Base-by-base conservation (phyloP, 1,140 invertebrate species). In the Ceratina australensis region DNA sequence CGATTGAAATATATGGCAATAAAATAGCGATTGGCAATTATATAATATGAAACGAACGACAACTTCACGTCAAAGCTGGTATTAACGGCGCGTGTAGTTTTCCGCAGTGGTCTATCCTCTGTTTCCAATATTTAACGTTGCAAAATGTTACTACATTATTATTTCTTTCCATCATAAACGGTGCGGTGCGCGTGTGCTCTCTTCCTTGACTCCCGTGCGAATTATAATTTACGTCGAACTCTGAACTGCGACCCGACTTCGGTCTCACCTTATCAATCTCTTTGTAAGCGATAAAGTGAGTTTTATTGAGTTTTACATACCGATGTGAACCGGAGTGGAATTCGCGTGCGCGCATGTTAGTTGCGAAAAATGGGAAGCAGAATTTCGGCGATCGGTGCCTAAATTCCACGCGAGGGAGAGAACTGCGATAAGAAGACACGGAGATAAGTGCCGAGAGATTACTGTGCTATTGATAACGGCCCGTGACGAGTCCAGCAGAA, bases 391-490 rank as follows among this genome's bases (percentile, higher is more conserved):
- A 54, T 74, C n/a, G 63, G 50, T 33, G 57, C 49, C 16, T 33
- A 64, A 42, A 42, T 42, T 57, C 22, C 28, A 72, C n/a, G 50
- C 26, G 42, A 33, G 24, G 15, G 16, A 26, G 54, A 42, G 16
- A 63, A 20, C 49, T 20, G 22, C 18, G 60, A 74, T 18, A 64
- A 18, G 65, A 15, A 72, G 52, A 49, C 47, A 67, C n/a, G 3
- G n/a, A 66, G 77, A 76, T 76, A 71, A 73, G 47, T 65, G 64
- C 15, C 28, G 50, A 68, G 57, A 15, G 52, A 57, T 52, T 20
- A 63, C 60, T 65, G 49, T 49, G 28, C 61, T 57, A 26, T 59
- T 80, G 57, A 77, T 81, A 78, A 72, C 52, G 52, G 1, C 69
- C 82, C 54, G 69, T 63, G 60, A 65, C 64, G 61, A 61, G 66